A percentile compares a stretch with the other conserved stretches of the same genome.
These are phyloP conservation scores for Drosophila neutralis DNA, from an alignment of 2,888 invertebrate species.

Conservation along the genomic window DNA sequence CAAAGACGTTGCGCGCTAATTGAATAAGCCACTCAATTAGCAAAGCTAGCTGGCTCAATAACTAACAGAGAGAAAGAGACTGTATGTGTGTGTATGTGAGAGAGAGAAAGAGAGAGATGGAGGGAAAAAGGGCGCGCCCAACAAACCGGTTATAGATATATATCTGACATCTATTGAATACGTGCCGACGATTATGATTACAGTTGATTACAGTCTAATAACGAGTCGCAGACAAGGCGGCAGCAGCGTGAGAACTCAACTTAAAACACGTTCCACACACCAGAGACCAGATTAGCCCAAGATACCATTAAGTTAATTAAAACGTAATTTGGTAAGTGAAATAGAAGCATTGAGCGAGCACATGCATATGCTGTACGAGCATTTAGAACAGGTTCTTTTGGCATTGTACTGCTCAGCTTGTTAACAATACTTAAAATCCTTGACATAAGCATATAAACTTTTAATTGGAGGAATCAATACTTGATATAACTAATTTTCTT, in stretches of 20 bases:
- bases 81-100: neutral
- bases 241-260: constrained; percentile 54
- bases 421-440: constrained; percentile 42
- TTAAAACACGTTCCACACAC: constrained; percentile 12
- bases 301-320: constrained; percentile 51
- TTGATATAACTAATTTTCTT: neutral
- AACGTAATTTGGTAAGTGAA: constrained; percentile 32
- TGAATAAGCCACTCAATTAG: constrained; percentile 49
- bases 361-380: neutral
- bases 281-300: constrained; percentile 9
- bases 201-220: constrained; percentile 49
- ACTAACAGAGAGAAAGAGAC: neutral
- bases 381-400: constrained; percentile 44
- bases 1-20: constrained; percentile 43
- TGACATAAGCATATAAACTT: constrained; percentile 44
- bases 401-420: constrained; percentile 29
- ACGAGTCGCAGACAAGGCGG: constrained; percentile 38
- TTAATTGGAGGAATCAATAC: constrained; percentile 23
- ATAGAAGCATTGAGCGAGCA: neutral
- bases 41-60: constrained; percentile 22
- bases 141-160: constrained; percentile 52
- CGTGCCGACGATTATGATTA: constrained; percentile 66
- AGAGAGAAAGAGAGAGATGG: neutral
- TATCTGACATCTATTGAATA: constrained; percentile 60
- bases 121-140: constrained; percentile 60